Conservation (phyloP, 1,140 invertebrate species). For the Marisa cornuarietis region DNA sequence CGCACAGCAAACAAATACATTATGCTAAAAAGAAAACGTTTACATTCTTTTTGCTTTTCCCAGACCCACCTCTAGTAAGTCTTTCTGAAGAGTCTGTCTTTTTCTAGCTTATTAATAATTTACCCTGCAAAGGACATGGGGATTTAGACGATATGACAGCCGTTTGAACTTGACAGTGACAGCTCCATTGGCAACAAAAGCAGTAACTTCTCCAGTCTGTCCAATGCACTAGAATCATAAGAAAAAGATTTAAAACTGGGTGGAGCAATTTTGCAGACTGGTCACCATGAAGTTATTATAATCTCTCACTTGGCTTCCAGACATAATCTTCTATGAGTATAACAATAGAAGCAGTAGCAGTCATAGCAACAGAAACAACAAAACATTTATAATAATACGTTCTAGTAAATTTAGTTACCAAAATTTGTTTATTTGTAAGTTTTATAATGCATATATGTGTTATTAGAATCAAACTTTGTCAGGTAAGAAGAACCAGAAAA, state of each 20-base stretch:
- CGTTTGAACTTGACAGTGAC: conserved; percentile 10
- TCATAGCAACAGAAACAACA: background rate
- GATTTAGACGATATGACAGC: conserved; percentile 11
- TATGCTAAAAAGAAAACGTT: background rate
- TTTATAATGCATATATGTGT: background rate
- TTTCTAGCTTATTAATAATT: background rate
- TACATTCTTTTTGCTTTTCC: background rate
- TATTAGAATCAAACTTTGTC: background rate
- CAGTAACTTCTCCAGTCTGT: conserved; percentile 8
- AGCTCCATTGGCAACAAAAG: background rate
- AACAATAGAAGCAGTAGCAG: background rate
- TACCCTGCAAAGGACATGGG: background rate
- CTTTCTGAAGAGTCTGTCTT: background rate
- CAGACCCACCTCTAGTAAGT: background rate
- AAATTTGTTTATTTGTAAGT: background rate
- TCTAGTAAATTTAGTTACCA: background rate
- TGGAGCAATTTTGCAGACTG: too few species aligned
- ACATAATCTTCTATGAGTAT: background rate
- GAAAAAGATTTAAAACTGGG: too few species aligned
- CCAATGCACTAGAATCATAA: conserved; percentile 12
- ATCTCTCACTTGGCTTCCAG: background rate
- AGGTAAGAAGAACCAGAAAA: background rate
- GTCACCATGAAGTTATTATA: background rate
- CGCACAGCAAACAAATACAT: background rate
- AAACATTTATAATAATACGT: background rate